Evolutionary conservation across 2,888 invertebrate genomes (phyloP), one percentile per base, ranked within the genome.

Genomic region (Andrena fulva): DNA sequence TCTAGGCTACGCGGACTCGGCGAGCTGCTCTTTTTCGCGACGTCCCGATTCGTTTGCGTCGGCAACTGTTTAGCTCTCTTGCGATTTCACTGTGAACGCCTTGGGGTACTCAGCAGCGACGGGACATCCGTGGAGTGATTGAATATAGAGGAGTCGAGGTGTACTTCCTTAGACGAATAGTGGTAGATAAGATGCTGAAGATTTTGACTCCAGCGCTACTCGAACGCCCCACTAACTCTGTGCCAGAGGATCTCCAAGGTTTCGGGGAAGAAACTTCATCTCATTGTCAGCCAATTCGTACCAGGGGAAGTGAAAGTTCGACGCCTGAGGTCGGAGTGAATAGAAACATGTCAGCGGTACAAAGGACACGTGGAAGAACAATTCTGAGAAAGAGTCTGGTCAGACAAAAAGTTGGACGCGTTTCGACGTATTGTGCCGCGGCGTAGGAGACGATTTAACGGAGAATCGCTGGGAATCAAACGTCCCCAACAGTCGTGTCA

Each of bases 401-500:
- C 27, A 20, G 33, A 35, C 8, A 33, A 24, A 29, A 62, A 35
- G 20, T 29, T 35, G 8, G 42, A 63, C 42, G 10, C 42, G 59
- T 60, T 70, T 48, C 10, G 10, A 29, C 27, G 29, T 27, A 12
- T 29, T 20, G 24, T 20, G 29, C 29, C 35, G 24, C 31, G 12
- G 5, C 20, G 4, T 52, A 27, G 35, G 7, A 60, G 52, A 31
- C 35, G 50, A 75, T 78, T 54, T 12, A 10, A 6, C 33, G 12
- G 33, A n/a, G 63, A n/a, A 16, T 68, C 48, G 2, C 48, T 42
- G 24, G 48, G 27, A 74, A 52, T 78, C 64, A 52, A 33, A 35
- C 70, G 56, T 68, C 27, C 52, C 62, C 20, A 48, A 24, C 50
- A 20, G 33, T 27, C 31, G 27, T 66, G 71, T 78, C 81, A 56